phyloP scores from a whole-genome alignment of 2,113 vertebrate genomes.

The Oplegnathus fasciatus region DNA sequence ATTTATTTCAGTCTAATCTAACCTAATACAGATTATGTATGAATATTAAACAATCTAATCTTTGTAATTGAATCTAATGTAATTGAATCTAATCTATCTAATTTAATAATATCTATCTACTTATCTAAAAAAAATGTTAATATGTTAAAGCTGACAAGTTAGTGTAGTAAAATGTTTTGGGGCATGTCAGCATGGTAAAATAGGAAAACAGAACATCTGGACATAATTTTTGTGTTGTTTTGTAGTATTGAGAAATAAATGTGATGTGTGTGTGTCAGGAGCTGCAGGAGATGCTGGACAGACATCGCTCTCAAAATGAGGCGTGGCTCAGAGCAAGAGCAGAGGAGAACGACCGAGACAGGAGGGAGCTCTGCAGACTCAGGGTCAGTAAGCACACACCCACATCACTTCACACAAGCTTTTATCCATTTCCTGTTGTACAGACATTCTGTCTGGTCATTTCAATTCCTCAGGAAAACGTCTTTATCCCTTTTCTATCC shows the following conservation, averaged over 20 bases:
- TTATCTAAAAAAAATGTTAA: neutral
- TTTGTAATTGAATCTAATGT: no score
- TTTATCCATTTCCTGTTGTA: neutral
- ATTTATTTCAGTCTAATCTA: no score
- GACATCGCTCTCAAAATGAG: conserved; percentile 83
- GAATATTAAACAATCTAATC: no score
- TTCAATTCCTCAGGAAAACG: neutral
- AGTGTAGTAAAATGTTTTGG: neutral
- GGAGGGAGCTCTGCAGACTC: conserved; percentile 81
- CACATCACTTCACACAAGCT: neutral
- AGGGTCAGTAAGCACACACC: conserved; percentile 63
- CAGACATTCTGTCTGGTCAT: neutral
- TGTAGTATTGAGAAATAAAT: neutral
- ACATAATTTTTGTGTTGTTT: neutral
- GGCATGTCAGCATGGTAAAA: neutral
- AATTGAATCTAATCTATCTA: no score
- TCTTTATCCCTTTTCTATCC: neutral
- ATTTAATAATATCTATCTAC: neutral
- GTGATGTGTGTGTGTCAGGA: conserved; percentile 64
- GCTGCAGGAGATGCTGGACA: conserved; percentile 82
- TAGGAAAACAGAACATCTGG: neutral
- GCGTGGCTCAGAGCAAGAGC: conserved; percentile 81
- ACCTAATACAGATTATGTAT: no score
- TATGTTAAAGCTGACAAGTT: neutral
- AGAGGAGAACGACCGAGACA: conserved; percentile 84